These are phyloP conservation scores for Apolygus lucorum DNA, from an alignment of 1,140 invertebrate species.

Conservation along the genomic window DNA sequence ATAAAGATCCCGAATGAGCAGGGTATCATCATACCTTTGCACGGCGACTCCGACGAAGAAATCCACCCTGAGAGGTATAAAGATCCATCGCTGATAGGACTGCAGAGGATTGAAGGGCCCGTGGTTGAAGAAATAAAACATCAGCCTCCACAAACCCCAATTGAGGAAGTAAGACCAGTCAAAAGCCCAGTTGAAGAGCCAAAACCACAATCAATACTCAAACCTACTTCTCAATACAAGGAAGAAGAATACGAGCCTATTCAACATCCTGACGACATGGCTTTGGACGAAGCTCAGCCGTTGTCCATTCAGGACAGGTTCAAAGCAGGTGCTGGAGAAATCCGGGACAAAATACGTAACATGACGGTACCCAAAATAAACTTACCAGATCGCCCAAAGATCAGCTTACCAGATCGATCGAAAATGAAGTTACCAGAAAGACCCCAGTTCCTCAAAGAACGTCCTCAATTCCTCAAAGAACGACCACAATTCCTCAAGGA, in stretches of 20 bases:
- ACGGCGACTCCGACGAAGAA: constrained; percentile 29
- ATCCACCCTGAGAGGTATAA: constrained; percentile 24
- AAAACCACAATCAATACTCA: not conserved
- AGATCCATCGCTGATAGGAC: not conserved
- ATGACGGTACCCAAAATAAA: constrained; percentile 36
- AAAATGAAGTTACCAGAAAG: constrained; percentile 52
- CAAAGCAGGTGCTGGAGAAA: constrained; percentile 43
- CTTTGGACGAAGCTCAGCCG: constrained; percentile 47
- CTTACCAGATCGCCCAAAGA: constrained; percentile 44
- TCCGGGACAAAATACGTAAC: constrained; percentile 29
- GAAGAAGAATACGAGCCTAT: constrained; percentile 1
- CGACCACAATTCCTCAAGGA: constrained; percentile 38
- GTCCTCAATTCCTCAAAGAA: constrained; percentile 53
- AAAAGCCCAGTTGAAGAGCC: not conserved
- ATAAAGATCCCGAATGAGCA: constrained; percentile 23
- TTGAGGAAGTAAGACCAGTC: not conserved
- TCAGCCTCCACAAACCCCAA: constrained; percentile 1
- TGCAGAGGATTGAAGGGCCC: not conserved
- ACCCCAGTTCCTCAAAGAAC: constrained; percentile 51
- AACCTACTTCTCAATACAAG: not conserved
- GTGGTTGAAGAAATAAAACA: not conserved
- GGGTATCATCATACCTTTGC: constrained; percentile 26
- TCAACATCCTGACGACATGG: constrained; percentile 21
- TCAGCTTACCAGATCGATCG: constrained; percentile 46
- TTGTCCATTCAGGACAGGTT: constrained; percentile 49